Conservation (phyloP, 1,140 invertebrate genomes). For the Pseudachorutes palmiensis region DNA sequence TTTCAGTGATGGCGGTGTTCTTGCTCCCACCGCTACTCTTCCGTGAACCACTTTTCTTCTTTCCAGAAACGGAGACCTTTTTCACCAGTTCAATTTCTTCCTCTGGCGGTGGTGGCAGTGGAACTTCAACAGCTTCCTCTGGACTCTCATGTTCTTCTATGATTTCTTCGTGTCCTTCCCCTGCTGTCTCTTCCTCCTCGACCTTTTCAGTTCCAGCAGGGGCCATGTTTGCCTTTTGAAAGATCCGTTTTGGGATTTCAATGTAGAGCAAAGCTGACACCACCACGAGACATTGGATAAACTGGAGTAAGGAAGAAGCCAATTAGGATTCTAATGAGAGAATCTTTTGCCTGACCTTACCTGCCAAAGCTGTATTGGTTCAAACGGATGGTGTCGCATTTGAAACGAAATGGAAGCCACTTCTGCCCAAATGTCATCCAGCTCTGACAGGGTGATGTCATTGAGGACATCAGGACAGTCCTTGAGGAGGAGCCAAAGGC, state of each 20-base stretch:
- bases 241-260: conserved; percentile 9
- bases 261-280: conserved; percentile 16
- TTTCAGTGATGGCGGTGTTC: not conserved
- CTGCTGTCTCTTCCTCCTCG: not conserved
- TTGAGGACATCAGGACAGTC: conserved; percentile 18
- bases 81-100: not conserved
- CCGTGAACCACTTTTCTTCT: too few species aligned
- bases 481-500: conserved; percentile 27
- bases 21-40: not conserved
- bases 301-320: conserved; percentile 13
- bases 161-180: not conserved
- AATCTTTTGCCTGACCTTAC: conserved; percentile 12
- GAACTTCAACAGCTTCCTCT: not conserved
- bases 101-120: too few species aligned
- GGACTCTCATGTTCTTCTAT: not conserved
- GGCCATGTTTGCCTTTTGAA: not conserved
- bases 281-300: conserved; percentile 27
- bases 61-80: not conserved
- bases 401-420: conserved; percentile 27
- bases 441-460: conserved; percentile 22
- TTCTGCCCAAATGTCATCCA: conserved; percentile 25
- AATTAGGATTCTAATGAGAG: not conserved
- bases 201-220: not conserved
- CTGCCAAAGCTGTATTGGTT: conserved; percentile 31
- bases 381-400: conserved; percentile 31